Base-by-base conservation (phyloP, 2,888 invertebrate genomes). In the Xanthostigma xanthostigma region DNA sequence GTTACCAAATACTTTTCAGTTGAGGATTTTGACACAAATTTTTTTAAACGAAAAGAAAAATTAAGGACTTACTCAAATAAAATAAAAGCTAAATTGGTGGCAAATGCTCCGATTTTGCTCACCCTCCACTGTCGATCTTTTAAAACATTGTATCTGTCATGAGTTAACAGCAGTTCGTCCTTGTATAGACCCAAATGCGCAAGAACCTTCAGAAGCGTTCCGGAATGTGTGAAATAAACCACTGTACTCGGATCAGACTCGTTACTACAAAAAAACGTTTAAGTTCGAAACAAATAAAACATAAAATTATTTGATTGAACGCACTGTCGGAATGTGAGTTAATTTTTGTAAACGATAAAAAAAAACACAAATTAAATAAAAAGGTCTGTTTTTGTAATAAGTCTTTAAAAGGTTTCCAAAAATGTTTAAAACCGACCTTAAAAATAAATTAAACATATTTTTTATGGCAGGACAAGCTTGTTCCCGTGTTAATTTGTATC, bases 191-290 rank as follows among this genome's bases (percentile, higher is more conserved):
- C 80, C 53, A 90, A 63, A 57, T 84, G 77, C 1, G 84, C 75
- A 43, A 88, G 60, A 46, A 87, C 63, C 68, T 90, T 91, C 35
- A 90, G 66, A 41, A 90, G 60, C 1, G 88, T 81, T 3, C 90
- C 90, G 1, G 89, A 89, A 66, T 91, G 90, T 1, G 86, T 78
- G 61, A 90, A 90, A 58, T 87, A 80, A 54, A 82, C 77, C 34
- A 76, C 74, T 34, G 76, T 74, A 53, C 68, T 69, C n/a, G 68
- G 58, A 2, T 63, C 62, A 9, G 14, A 17, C 37, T 45, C 12
- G 57, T 47, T 3, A 53, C 34, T 10, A 54, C 54, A 37, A 41
- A 49, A 52, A 17, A 17, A 17, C 17, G 2, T 17, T 39, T 37
- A 14, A 34, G 37, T 13, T 44, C 9, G 14, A 6, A 10, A n/a